Percentiles rank a stretch among this genome's conserved stretches.
phyloP scores from a whole-genome alignment of 2,797 vertebrate genomes.

The Bufotes viridis region DNA sequence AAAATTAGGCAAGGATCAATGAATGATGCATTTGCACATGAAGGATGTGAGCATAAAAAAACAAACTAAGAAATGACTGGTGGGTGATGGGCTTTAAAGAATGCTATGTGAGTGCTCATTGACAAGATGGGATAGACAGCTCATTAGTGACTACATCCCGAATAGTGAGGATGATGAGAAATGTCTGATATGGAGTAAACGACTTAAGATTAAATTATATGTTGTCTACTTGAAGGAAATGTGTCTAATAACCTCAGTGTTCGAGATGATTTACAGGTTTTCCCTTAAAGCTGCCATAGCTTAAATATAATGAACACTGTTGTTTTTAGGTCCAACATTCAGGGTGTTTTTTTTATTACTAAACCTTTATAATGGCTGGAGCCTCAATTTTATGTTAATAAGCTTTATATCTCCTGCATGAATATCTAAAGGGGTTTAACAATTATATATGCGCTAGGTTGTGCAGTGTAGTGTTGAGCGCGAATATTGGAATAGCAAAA shows the following conservation, averaged over 20 bases:
- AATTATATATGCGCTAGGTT: no score
- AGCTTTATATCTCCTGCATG: no score
- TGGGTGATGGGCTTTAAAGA: neutral
- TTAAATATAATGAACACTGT: neutral
- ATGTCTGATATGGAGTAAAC: neutral
- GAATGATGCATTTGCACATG: neutral
- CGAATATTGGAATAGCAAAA: no score
- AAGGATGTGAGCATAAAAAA: neutral
- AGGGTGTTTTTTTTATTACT: neutral
- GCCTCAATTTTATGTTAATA: no score
- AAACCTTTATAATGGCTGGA: neutral
- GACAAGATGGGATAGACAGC: neutral
- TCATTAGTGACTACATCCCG: neutral
- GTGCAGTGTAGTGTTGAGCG: no score
- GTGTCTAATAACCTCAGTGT: neutral
- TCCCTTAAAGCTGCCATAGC: neutral
- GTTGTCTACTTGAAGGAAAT: neutral
- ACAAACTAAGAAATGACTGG: neutral
- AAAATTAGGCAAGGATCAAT: neutral
- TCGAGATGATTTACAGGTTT: neutral
- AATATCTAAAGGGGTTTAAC: no score
- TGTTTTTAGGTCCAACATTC: neutral
- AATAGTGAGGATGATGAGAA: conserved; percentile 8
- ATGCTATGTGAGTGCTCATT: neutral
- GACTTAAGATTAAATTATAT: neutral